These are phyloP conservation scores for Orthonychiurus folsomi DNA, from an alignment of 2,888 invertebrate species.

Conservation along the genomic window DNA sequence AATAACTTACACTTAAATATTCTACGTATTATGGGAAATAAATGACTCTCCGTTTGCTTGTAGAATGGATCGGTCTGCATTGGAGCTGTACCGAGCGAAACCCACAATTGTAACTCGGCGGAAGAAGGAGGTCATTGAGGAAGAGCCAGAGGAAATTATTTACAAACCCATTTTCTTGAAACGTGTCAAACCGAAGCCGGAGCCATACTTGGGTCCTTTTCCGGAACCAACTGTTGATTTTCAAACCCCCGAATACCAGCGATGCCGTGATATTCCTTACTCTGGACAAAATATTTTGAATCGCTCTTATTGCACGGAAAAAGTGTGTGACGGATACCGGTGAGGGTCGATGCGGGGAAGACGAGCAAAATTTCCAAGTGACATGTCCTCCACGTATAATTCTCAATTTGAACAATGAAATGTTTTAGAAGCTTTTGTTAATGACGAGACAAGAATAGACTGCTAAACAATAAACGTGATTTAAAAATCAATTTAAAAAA, in stretches of 20 bases:
- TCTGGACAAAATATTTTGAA: conserved; percentile 15
- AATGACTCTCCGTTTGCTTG: conserved; percentile 7
- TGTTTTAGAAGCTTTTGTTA: too few species aligned
- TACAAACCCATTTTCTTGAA: background rate
- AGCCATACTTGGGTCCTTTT: background rate
- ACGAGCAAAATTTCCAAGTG: too few species aligned
- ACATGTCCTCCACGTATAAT: too few species aligned
- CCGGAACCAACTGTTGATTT: background rate
- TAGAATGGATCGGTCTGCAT: conserved; percentile 19
- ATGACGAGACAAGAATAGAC: too few species aligned
- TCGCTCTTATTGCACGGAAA: background rate
- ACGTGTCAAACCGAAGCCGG: background rate
- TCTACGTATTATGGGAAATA: too few species aligned
- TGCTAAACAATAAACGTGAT: too few species aligned
- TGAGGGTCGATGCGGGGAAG: too few species aligned
- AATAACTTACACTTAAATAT: background rate
- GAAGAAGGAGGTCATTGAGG: background rate
- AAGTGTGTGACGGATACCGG: background rate
- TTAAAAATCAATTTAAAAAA: too few species aligned
- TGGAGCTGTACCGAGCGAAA: conserved; percentile 32
- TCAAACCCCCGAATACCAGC: background rate
- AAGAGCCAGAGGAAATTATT: background rate
- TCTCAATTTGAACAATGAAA: too few species aligned
- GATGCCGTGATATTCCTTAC: conserved; percentile 14
- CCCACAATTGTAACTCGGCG: conserved; percentile 19